Base-by-base conservation (phyloP, 2,888 invertebrate genomes). In the Dione juno region DNA sequence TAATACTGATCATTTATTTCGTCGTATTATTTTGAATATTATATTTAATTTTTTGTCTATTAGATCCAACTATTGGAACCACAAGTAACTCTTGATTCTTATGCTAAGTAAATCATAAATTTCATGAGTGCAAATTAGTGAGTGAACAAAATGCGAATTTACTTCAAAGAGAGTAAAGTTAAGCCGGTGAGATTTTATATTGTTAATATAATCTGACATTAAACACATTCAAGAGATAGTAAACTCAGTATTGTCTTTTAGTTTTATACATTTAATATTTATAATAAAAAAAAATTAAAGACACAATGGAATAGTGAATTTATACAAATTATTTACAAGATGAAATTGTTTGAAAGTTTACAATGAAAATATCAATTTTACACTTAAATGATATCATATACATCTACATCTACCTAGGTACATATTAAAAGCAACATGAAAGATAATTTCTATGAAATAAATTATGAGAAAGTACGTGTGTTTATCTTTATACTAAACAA, bases 161-260 rank as follows among this genome's bases (percentile, higher is more conserved):
- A 93, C 81, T 92, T 92, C 83, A 92, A 91, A 83, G 92, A 92
- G 74, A 87, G 87, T 77, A 90, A 87, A 75, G 78, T 85, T 59
- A 88, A 88, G 82, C 79, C 86, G 92, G 92, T 93, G 74, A 92
- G 92, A 88, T 71, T 43, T 53, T 52, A 40, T 37, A 41, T 53
- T 35, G 19, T 13, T 40, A 0, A 9, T 14, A 35, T 52, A 35
- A 43, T 10, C 8, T 37, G 21, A 2, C 28, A 28, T 28, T 28
- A 5, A 28, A 28, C 28, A 28, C 28, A 3, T 28, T 28, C 5
- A 28, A 28, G 28, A 5, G 28, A 28, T 5, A 28, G n/a, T n/a
- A n/a, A n/a, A n/a, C n/a, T n/a, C n/a, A n/a, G n/a, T n/a, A n/a
- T n/a, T n/a, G n/a, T n/a, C n/a, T n/a, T n/a, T n/a, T n/a, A n/a